Evolutionary conservation across 2,797 vertebrate genomes (phyloP).

Genomic region (Hylomyscus alleni): DNA sequence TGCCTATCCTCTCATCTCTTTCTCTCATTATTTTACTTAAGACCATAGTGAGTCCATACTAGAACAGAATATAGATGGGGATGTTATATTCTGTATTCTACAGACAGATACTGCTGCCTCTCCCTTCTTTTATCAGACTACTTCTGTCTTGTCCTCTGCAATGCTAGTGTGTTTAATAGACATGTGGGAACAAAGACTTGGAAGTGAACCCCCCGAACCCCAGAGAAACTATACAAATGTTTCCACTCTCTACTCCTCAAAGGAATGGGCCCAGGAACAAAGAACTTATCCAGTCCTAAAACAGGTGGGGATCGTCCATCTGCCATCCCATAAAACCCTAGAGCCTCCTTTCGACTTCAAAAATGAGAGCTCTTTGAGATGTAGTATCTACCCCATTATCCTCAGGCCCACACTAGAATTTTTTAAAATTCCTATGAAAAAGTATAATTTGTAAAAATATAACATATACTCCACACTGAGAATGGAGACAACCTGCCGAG

Average conservation of each 20-base stretch:
- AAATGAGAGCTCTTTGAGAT: background rate
- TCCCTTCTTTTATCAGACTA: background rate
- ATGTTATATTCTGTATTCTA: background rate
- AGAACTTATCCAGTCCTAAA: background rate
- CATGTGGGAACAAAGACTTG: background rate
- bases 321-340: background rate
- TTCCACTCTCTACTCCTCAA: background rate
- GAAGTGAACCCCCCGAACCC: no score
- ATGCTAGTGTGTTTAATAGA: background rate
- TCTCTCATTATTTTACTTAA: background rate
- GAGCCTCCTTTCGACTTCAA: background rate
- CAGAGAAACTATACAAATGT: background rate
- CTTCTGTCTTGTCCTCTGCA: background rate
- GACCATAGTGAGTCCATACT: background rate
- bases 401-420: background rate
- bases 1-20: background rate
- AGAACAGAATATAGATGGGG: background rate
- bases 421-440: background rate
- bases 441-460: background rate
- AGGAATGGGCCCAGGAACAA: background rate
- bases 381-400: background rate
- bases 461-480: background rate
- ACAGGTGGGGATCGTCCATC: background rate
- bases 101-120: background rate
- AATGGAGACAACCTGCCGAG: background rate